phyloP scores from a whole-genome alignment of 2,888 invertebrate genomes.

The Osmoderma eremita region DNA sequence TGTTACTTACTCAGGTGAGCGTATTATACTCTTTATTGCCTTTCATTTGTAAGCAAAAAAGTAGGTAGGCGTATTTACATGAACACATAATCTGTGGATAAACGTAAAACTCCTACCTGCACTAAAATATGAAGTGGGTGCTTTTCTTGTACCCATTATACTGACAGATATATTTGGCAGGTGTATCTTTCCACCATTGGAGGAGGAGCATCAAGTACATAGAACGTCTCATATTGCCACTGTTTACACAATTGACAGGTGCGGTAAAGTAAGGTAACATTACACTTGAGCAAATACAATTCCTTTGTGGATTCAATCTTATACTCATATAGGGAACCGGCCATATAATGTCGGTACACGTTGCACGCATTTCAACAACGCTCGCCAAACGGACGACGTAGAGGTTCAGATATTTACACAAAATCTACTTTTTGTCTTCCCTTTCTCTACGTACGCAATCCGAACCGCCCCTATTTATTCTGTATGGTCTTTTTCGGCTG shows the following conservation, averaged over 20 bases:
- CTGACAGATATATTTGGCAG: constrained; percentile 37
- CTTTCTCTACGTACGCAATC: constrained; percentile 22
- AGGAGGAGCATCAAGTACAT: constrained; percentile 32
- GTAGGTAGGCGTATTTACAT: too few relatives aligned
- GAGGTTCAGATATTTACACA: constrained; percentile 22
- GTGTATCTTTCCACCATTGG: constrained; percentile 28
- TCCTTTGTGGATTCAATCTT: constrained; percentile 23
- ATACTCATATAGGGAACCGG: constrained; percentile 33
- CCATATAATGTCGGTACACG: constrained; percentile 27
- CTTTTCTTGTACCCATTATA: constrained; percentile 20
- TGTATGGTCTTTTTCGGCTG: constrained; percentile 3
- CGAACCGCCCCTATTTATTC: constrained; percentile 7
- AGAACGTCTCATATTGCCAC: constrained; percentile 37
- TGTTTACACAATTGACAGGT: constrained; percentile 38
- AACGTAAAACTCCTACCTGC: constrained; percentile 30
- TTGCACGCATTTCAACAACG: constrained; percentile 19
- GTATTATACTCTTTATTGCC: too few relatives aligned
- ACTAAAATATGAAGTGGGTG: constrained; percentile 28
- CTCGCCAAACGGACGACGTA: constrained; percentile 15
- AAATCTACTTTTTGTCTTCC: constrained; percentile 15
- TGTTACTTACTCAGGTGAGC: too few relatives aligned
- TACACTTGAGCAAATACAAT: constrained; percentile 35
- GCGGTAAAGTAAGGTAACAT: constrained; percentile 27
- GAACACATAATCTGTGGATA: not conserved
- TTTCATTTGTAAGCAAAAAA: too few relatives aligned